Conservation (phyloP, 2,797 vertebrate species). For the Gambusia yucatana region DNA sequence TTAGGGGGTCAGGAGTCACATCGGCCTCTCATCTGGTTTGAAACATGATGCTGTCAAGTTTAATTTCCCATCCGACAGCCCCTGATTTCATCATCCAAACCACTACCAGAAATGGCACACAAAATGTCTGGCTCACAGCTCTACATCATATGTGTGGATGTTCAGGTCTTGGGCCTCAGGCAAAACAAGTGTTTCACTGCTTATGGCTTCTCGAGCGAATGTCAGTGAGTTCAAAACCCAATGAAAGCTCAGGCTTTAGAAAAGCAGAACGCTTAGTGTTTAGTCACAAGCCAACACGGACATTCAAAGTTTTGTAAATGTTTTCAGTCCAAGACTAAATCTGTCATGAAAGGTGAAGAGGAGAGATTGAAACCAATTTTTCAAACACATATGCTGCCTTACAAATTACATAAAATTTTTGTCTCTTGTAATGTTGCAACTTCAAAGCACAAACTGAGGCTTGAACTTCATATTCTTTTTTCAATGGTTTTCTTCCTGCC, state of each 20-base stretch:
- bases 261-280: conserved; percentile 40
- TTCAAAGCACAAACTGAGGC: background rate
- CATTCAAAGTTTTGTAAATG: conserved; percentile 48
- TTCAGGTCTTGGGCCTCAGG: conserved; percentile 29
- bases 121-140: conserved; percentile 9
- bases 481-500: background rate
- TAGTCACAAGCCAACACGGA: conserved; percentile 51
- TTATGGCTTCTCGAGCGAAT: conserved; percentile 49
- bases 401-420: background rate
- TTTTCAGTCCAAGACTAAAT: conserved; percentile 68
- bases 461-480: background rate
- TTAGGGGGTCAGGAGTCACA: conserved; percentile 17
- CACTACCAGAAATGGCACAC: conserved; percentile 20
- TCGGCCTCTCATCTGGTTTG: conserved; percentile 37
- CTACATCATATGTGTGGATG: conserved; percentile 24
- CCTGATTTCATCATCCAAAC: conserved; percentile 31
- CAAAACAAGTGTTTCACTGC: conserved; percentile 49
- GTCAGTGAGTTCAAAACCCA: conserved; percentile 44
- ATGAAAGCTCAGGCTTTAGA: conserved; percentile 39
- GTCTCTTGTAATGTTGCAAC: background rate
- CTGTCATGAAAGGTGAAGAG: conserved; percentile 12
- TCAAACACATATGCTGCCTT: background rate
- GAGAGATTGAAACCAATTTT: conserved; percentile 48
- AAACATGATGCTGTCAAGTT: conserved; percentile 53
- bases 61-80: conserved; percentile 47